Percentiles rank a stretch among this genome's conserved stretches.
These are phyloP conservation scores for Lophochroa leadbeateri DNA, from an alignment of 2,113 vertebrate species.

Conservation along the genomic window DNA sequence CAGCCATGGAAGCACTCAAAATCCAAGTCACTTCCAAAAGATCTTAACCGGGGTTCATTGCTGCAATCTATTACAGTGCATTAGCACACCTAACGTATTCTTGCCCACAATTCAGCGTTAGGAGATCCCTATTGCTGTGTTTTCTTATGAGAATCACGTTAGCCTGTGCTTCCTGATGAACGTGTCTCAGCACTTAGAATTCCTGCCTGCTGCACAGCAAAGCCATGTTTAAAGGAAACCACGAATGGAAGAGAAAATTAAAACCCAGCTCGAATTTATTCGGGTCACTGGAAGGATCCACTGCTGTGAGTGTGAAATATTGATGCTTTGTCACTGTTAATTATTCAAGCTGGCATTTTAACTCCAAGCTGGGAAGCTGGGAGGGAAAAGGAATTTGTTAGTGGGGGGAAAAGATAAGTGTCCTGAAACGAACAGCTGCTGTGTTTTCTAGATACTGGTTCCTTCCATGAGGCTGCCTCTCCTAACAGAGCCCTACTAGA, in stretches of 20 bases:
- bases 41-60: neutral
- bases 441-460: constrained; percentile 23
- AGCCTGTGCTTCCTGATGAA: constrained; percentile 50
- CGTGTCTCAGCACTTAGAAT: constrained; percentile 35
- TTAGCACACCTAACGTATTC: constrained; percentile 31
- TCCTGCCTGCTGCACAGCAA: constrained; percentile 38
- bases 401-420: neutral
- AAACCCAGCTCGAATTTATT: constrained; percentile 22
- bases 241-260: constrained; percentile 50
- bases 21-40: neutral
- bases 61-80: neutral
- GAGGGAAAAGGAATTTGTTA: constrained; percentile 1
- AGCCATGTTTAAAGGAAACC: constrained; percentile 47
- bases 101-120: neutral
- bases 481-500: neutral
- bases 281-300: constrained; percentile 46
- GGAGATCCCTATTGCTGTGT: constrained; percentile 15
- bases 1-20: neutral
- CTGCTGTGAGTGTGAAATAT: constrained; percentile 66
- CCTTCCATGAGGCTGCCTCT: neutral
- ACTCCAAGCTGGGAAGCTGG: constrained; percentile 27
- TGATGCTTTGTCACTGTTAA: constrained; percentile 72
- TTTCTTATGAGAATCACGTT: constrained; percentile 59
- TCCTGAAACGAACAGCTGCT: constrained; percentile 20
- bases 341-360: constrained; percentile 68